Base-by-base conservation (phyloP, 2,888 invertebrate species). In the Zele albiditarsus region DNA sequence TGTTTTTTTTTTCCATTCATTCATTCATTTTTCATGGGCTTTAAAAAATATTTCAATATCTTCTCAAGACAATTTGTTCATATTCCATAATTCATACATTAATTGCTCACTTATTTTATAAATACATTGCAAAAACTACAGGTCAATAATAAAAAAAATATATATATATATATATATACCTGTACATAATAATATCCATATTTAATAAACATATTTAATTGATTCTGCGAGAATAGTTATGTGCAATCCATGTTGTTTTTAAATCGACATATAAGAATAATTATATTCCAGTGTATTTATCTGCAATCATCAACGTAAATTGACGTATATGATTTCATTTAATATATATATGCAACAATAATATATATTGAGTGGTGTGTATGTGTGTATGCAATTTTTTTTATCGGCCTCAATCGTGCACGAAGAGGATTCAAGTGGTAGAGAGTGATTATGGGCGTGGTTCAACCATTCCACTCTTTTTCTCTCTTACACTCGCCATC, bases 21-120 rank as follows among this genome's bases (percentile, higher is more conserved):
- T n/a, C 16, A n/a, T 46, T 46, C n/a, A n/a, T 46, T 87, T 84
- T 83, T 83, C 80, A 75, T 80, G 80, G 82, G 83, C 82, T 79
- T 77, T 80, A 78, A 46, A 85, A 85, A 86, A 87, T 86, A 87
- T 84, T 84, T 85, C 85, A 85, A 84, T 86, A 82, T 85, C 84
- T 83, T n/a, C 5, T n/a, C 46, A 46, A n/a, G 3, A 16, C n/a
- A n/a, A n/a, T 46, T 46, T n/a, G 12, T 46, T 2, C n/a, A 12
- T 12, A 10, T n/a, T 46, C 3, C 16, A 16, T 46, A 4, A 3
- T 46, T n/a, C 5, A 10, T 8, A 2, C n/a, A 20, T n/a, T n/a
- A 20, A 20, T 53, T 53, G 4, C 53, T n/a, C 20, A 20, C 2
- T 53, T 53, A 20, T 53, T 53, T 53, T 20, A 20, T 53, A 53